Evolutionary conservation across 1,140 invertebrate species (phyloP), one percentile per base, ranked within the genome.

Genomic region (Aculops lycopersici): DNA sequence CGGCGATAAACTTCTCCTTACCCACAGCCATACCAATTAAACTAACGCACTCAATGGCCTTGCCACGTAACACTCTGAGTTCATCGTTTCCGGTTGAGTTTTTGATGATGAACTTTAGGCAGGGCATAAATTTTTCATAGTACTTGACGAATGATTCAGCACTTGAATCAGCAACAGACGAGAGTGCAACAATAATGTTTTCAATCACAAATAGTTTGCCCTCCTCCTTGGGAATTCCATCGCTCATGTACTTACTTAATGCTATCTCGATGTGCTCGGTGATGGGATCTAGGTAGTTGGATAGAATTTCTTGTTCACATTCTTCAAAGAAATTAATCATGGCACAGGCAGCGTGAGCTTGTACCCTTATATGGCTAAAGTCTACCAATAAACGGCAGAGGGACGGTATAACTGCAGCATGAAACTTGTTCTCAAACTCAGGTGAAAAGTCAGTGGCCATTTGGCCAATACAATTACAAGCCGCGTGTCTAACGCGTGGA

Each of bases 291-390:
- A 97, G 61, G 57, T 97, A 95, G 42, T 69, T 70, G 17, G 71
- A 72, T 18, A 98, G 61, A 45, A 95, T 86, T 49, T 70, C 66
- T 55, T 94, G 92, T 0, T 88, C 83, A 59, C 88, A 95, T 54
- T 94, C 86, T 63, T 97, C 90, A 53, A 83, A 86, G 58, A 98
- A 98, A 60, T 98, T 98, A 0, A 98, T 88, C 21, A 98, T 61
- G 38, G 92, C 92, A 36, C 90, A 88, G 15, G 62, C 65, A 35
- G 66, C 65, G 50, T 70, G 65, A 3, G 68, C 64, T 50, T 95
- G 86, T 42, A 97, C 88, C 45, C 90, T 63, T 2, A 90, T 84
- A 58, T 84, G 80, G 1, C 60, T 66, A 51, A 77, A 70, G 54
- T 95, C 81, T 51, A 84, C 80, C 45, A 97, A 63, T n/a, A 92